These are phyloP conservation scores for Chanos chanos DNA, from an alignment of 2,797 vertebrate species.

Conservation along the genomic window DNA sequence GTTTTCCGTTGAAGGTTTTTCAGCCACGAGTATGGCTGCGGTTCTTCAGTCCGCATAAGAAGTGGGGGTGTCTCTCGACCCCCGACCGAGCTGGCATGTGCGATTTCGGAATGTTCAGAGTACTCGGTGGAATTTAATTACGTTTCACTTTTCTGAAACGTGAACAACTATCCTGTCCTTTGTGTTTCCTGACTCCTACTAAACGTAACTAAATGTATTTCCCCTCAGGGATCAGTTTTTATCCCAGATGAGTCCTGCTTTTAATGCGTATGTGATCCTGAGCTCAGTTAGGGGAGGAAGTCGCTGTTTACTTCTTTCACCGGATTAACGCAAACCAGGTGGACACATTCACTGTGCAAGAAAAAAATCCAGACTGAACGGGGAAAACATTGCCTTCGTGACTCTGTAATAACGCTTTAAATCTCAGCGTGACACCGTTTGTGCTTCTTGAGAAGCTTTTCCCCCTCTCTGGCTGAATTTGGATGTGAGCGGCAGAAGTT, in stretches of 20 bases:
- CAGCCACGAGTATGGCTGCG: neutral
- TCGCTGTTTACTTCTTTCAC: constrained; percentile 33
- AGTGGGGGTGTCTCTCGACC: neutral
- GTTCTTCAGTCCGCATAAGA: neutral
- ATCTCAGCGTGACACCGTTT: too few species aligned
- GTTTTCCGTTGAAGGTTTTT: neutral
- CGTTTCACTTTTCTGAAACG: neutral
- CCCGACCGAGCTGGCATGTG: constrained; percentile 19
- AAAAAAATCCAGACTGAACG: neutral
- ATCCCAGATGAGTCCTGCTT: constrained; percentile 11
- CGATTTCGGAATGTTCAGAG: constrained; percentile 17
- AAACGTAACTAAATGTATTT: neutral
- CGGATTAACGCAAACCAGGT: constrained; percentile 66
- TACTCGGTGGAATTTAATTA: constrained; percentile 7
- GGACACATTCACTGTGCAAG: constrained; percentile 26
- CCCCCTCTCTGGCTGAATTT: too few species aligned
- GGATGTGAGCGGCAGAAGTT: neutral
- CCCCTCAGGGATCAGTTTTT: neutral
- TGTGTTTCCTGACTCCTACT: constrained; percentile 1
- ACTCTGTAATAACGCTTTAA: too few species aligned
- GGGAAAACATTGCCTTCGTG: neutral
- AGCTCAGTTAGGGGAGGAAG: constrained; percentile 36
- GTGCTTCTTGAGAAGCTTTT: too few species aligned
- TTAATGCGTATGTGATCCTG: constrained; percentile 1
- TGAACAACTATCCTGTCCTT: too few species aligned